Conservation (phyloP, 1,140 invertebrate genomes). For the Nephila pilipes region DNA sequence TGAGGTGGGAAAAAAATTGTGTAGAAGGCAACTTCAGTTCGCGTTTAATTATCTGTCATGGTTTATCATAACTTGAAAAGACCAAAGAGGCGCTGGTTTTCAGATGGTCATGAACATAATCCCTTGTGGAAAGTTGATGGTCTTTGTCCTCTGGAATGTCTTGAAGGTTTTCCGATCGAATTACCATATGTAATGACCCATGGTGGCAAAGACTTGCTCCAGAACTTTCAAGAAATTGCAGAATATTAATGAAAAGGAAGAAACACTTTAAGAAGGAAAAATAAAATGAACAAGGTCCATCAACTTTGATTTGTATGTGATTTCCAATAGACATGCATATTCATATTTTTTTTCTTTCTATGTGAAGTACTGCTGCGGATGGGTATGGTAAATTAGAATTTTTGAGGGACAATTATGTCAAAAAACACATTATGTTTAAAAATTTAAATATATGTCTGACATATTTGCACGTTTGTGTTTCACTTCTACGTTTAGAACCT, state of each 20-base stretch:
- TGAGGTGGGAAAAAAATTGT: constrained; percentile 11
- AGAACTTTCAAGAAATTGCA: background rate
- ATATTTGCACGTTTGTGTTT: too few relatives aligned
- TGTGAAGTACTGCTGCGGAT: too few relatives aligned
- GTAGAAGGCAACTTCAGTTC: background rate
- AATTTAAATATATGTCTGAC: too few relatives aligned
- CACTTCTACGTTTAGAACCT: too few relatives aligned
- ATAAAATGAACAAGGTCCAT: background rate
- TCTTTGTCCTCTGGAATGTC: constrained; percentile 31
- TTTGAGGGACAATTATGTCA: too few relatives aligned
- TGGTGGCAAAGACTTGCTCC: background rate
- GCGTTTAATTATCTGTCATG: constrained; percentile 71
- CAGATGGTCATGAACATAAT: constrained; percentile 64
- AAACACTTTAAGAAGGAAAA: background rate
- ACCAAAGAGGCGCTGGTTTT: background rate
- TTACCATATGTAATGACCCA: constrained; percentile 62
- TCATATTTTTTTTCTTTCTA: too few relatives aligned
- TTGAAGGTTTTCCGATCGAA: constrained; percentile 34
- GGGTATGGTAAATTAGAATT: too few relatives aligned
- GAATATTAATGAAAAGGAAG: background rate
- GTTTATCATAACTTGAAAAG: constrained; percentile 38
- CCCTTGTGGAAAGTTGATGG: constrained; percentile 46
- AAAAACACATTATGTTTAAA: too few relatives aligned
- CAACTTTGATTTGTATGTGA: background rate
- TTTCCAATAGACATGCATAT: too few relatives aligned